Evolutionary conservation across 2,797 vertebrate genomes (phyloP), one percentile per base, ranked within the genome.

Genomic region (Hemitrygon akajei): DNA sequence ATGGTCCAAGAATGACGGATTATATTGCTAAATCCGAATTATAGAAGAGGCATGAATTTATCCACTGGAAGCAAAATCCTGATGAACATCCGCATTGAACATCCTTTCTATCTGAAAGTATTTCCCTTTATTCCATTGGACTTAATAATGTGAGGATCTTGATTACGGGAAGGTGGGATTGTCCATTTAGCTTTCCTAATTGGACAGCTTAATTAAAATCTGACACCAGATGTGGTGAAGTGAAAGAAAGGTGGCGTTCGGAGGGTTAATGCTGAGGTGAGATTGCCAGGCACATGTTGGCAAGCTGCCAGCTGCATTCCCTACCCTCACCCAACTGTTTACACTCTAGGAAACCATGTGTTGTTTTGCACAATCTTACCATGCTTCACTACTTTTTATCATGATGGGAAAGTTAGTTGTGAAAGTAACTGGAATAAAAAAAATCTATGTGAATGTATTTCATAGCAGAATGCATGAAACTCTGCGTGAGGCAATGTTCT

Each of bases 181-280:
- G 37, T n/a, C 71, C 25, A 58, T 56, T 93, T 93, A 93, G 47
- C 37, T 30, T 76, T 58, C 37, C 34, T 93, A 93, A 93, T 93
- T 93, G 91, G 73, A 93, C 69, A 93, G 91, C 71, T 76, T 76
- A 76, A 93, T 93, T 93, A 76, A 93, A 75, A 93, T 25, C 89
- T 92, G 91, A 34, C 91, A 92, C 73, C 91, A 93, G 91, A 93
- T 93, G 91, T 58, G 40, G 25, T 27, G 20, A 92, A 75, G 56
- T 27, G 91, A 75, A 71, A 81, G 47, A 93, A 58, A 56, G 47
- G 71, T 40, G 27, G 91, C 25, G 16, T 71, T 76, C 10, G 47
- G 91, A 76, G 71, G 71, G 91, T 76, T 93, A 93, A 76, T n/a
- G 40, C 14, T 6, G 25, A 93, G 73, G 71, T 93, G 71, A 56